Evolutionary conservation across 2,888 invertebrate species (phyloP).

Genomic region (Cotesia congregata): DNA sequence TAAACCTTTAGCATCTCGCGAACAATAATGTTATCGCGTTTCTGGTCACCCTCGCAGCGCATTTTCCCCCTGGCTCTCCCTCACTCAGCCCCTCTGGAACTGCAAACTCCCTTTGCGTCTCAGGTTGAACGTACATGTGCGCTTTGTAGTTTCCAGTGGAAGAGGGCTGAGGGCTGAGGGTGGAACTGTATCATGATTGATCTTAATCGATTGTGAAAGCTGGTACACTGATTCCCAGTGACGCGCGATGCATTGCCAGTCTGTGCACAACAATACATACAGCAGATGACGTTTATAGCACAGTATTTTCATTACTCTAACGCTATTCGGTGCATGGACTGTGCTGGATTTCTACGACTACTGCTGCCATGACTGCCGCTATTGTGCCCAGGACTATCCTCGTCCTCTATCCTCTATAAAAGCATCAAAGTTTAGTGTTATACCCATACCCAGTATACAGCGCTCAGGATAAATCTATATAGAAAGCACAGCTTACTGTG

Average conservation of each 20-base stretch:
- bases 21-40: constrained; percentile 14
- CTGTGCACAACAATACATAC: neutral
- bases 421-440: constrained; percentile 18
- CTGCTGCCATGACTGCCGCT: constrained; percentile 31
- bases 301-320: neutral
- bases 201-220: constrained; percentile 26
- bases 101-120: too few species aligned
- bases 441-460: constrained; percentile 24
- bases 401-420: constrained; percentile 24
- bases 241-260: constrained; percentile 7
- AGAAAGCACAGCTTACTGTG: neutral
- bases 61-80: neutral
- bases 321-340: too few species aligned
- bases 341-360: constrained; percentile 12
- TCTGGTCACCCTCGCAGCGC: neutral
- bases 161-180: neutral
- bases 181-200: constrained; percentile 8
- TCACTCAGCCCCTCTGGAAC: neutral
- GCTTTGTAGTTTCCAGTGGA: neutral
- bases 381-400: constrained; percentile 20
- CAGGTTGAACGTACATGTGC: neutral
- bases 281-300: constrained; percentile 11
- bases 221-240: constrained; percentile 25
- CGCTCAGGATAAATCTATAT: constrained; percentile 7
- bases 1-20: neutral